phyloP scores from a whole-genome alignment of 2,888 invertebrate genomes.

The Spilarctia lutea region DNA sequence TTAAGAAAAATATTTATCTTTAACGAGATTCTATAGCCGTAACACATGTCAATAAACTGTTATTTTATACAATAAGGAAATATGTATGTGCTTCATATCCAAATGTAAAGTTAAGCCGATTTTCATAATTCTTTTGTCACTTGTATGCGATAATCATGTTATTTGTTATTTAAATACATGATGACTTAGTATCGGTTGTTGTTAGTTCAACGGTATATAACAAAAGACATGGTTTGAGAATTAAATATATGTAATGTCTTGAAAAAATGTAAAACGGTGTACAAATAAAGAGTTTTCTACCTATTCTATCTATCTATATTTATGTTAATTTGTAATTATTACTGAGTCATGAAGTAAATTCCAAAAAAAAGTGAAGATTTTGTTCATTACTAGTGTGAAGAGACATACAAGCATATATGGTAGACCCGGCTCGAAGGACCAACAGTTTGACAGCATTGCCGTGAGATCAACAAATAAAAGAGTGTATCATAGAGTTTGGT shows the following conservation, averaged over 20 bases:
- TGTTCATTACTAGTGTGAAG: background rate
- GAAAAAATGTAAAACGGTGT: too few relatives aligned
- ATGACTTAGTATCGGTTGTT: slow-evolving; percentile 10
- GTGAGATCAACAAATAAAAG: background rate
- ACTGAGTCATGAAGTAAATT: background rate
- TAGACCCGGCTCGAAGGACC: background rate
- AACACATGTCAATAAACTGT: slow-evolving; percentile 25
- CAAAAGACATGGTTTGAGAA: background rate
- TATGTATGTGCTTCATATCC: slow-evolving; percentile 27
- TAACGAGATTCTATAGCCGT: slow-evolving; percentile 49
- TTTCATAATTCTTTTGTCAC: slow-evolving; percentile 29
- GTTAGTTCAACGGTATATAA: background rate
- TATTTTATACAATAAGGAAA: slow-evolving; percentile 34
- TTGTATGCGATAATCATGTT: slow-evolving; percentile 24
- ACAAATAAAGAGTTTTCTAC: too few relatives aligned
- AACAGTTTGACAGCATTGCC: background rate
- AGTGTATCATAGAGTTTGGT: background rate
- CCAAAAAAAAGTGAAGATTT: background rate
- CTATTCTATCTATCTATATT: too few relatives aligned
- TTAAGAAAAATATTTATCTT: slow-evolving; percentile 12
- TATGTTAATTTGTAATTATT: background rate
- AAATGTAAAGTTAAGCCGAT: slow-evolving; percentile 15
- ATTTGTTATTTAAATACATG: slow-evolving; percentile 25
- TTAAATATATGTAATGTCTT: too few relatives aligned
- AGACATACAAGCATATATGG: background rate